phyloP scores from a whole-genome alignment of 2,888 invertebrate genomes.

The Phoenoteleia sp. region DNA sequence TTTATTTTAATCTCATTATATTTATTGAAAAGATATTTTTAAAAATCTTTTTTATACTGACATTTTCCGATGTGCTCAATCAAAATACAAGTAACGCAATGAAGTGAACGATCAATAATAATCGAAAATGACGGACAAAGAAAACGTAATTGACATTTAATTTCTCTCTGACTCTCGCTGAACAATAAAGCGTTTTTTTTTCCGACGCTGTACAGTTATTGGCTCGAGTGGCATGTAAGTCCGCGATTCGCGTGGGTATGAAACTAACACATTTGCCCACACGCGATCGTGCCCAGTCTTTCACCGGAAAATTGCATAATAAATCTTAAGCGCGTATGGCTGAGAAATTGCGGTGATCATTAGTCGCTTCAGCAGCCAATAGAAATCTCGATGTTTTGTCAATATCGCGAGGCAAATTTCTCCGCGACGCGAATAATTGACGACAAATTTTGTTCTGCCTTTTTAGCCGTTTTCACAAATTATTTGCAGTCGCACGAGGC shows the following conservation, averaged over 20 bases:
- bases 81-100: no score
- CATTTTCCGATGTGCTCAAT: no score
- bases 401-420: conserved; percentile 42
- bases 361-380: conserved; percentile 57
- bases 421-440: conserved; percentile 18
- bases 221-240: conserved; percentile 47
- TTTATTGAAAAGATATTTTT: no score
- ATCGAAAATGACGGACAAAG: no score
- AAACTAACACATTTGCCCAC: conserved; percentile 61
- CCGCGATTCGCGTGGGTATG: conserved; percentile 64
- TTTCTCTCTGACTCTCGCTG: conserved; percentile 36
- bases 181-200: conserved; percentile 42
- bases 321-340: conserved; percentile 43
- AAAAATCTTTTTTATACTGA: no score
- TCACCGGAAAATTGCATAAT: conserved; percentile 72
- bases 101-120: no score
- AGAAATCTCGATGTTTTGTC: conserved; percentile 40
- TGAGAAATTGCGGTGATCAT: conserved; percentile 50
- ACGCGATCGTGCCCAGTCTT: conserved; percentile 70
- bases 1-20: no score
- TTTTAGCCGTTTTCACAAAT: background rate
- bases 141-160: conserved; percentile 18
- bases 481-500: background rate
- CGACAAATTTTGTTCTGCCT: conserved; percentile 23
- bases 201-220: conserved; percentile 46